A percentile compares a stretch with the other conserved stretches of the same genome.
phyloP scores from a whole-genome alignment of 2,113 vertebrate genomes.

The Nanger granti region DNA sequence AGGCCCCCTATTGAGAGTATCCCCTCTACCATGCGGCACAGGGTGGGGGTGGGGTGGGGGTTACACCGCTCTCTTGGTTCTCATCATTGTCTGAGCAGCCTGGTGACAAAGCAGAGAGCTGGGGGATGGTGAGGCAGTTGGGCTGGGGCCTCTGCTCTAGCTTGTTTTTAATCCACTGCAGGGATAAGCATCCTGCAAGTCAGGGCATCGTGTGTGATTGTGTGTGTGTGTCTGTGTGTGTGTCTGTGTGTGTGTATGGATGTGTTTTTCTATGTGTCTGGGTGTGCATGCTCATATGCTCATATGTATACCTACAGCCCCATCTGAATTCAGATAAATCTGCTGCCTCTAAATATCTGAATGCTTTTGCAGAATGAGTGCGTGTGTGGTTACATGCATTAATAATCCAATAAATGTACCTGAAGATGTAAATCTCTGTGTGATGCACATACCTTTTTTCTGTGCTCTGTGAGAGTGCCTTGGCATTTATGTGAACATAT shows the following conservation, averaged over 20 bases:
- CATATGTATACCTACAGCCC: neutral
- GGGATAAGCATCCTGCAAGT: too few relatives aligned
- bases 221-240: too few relatives aligned
- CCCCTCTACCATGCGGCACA: neutral
- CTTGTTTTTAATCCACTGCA: neutral
- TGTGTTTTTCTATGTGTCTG: fast-evolving
- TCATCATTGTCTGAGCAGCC: neutral
- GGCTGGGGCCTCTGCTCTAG: neutral
- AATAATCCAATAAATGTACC: fast-evolving
- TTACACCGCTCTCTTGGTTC: neutral
- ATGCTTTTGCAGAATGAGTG: neutral
- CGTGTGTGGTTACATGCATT: neutral
- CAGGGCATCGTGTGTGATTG: fast-evolving
- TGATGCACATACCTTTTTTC: neutral
- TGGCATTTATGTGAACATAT: neutral
- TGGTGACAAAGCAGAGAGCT: neutral
- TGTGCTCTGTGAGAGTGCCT: neutral
- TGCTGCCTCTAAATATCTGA: neutral
- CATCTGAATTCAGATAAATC: neutral
- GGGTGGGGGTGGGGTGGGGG: neutral
- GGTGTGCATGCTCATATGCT: neutral
- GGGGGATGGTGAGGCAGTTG: neutral
- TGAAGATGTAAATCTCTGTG: fast-evolving
- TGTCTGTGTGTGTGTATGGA: fast-evolving
- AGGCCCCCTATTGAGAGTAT: fast-evolving